Conservation (phyloP, 2,888 invertebrate species). For the Sericinus montela region DNA sequence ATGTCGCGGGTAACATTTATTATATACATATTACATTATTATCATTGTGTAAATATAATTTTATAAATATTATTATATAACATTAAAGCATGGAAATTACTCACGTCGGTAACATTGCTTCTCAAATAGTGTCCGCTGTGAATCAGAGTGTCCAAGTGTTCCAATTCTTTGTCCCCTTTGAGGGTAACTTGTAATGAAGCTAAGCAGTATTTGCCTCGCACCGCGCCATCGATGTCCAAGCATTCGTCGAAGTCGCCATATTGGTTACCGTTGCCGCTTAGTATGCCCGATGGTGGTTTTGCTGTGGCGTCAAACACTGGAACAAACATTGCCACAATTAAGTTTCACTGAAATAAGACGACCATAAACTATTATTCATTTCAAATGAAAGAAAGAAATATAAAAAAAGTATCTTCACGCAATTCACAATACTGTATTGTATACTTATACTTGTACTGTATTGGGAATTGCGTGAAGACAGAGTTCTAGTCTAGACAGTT, state of each 20-base stretch:
- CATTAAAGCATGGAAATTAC: conserved; percentile 38
- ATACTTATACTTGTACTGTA: too few species aligned
- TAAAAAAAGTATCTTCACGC: too few species aligned
- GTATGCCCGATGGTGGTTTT: conserved; percentile 83
- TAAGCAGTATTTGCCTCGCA: conserved; percentile 83
- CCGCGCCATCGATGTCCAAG: conserved; percentile 71
- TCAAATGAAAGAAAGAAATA: too few species aligned
- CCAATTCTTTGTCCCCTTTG: conserved; percentile 39
- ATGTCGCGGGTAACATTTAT: too few species aligned
- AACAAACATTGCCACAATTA: conserved; percentile 30
- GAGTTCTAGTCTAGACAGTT: too few species aligned
- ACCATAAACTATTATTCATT: too few species aligned
- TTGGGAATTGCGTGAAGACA: too few species aligned
- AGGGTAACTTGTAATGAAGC: conserved; percentile 74
- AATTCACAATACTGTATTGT: too few species aligned
- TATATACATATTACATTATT: too few species aligned
- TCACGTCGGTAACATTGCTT: conserved; percentile 77
- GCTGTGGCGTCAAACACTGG: conserved; percentile 87
- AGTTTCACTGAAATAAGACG: background rate
- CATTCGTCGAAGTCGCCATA: conserved; percentile 86
- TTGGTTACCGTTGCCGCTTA: conserved; percentile 84
- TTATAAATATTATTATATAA: too few species aligned
- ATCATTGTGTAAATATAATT: too few species aligned
- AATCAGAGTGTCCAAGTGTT: conserved; percentile 58
- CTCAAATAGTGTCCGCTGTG: conserved; percentile 76